Percentiles rank a stretch among this genome's conserved stretches.
These are phyloP conservation scores for Alviniconcha strummeri DNA, from an alignment of 2,888 invertebrate species.

Conservation along the genomic window DNA sequence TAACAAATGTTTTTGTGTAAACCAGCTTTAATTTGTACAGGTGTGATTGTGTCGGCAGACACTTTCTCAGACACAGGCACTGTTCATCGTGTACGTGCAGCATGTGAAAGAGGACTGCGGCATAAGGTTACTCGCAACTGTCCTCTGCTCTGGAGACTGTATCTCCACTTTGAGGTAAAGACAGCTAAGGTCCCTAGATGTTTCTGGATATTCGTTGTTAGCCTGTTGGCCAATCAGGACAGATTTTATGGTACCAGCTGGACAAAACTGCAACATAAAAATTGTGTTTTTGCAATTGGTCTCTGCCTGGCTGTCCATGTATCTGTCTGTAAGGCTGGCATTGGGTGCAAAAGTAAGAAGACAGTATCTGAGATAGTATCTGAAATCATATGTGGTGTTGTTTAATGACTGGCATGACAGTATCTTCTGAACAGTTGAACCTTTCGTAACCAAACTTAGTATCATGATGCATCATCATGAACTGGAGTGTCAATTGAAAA, in stretches of 20 bases:
- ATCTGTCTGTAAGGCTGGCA: neutral
- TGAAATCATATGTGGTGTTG: no score
- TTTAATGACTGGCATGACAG: no score
- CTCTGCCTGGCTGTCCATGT: neutral
- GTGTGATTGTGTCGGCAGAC: neutral
- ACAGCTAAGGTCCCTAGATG: neutral
- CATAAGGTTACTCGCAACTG: conserved; percentile 58
- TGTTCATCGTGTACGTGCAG: conserved; percentile 62
- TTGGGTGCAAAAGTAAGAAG: no score
- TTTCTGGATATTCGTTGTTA: neutral
- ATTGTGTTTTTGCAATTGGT: neutral
- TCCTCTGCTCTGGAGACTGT: conserved; percentile 73
- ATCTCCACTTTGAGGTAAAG: conserved; percentile 70
- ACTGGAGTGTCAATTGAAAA: no score
- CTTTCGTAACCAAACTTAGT: no score
- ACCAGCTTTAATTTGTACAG: neutral
- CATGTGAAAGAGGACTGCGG: conserved; percentile 66
- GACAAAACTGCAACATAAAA: no score
- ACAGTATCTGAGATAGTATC: no score
- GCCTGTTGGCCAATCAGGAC: neutral
- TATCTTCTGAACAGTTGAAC: no score
- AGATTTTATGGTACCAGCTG: no score
- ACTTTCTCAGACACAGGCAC: conserved; percentile 53
- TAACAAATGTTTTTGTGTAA: no score
- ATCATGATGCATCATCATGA: no score